A percentile compares a stretch with the other conserved stretches of the same genome.
Evolutionary conservation across 2,113 vertebrate genomes (phyloP).

Genomic region (Saimiri boliviensis): DNA sequence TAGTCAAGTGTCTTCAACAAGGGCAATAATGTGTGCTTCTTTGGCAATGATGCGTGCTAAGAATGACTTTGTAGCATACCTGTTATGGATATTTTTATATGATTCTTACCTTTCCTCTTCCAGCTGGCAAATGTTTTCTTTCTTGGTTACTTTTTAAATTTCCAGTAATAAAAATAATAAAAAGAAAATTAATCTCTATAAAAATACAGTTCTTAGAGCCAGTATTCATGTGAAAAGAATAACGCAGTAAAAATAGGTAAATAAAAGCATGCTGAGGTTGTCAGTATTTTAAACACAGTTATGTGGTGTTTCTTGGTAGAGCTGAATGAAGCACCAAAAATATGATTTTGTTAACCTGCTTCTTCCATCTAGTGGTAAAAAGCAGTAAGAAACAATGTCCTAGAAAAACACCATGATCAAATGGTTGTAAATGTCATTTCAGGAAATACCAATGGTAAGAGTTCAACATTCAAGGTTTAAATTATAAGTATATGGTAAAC

Average conservation of each 20-base stretch:
- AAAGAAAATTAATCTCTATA: background rate
- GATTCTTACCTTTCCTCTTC: conserved; percentile 17
- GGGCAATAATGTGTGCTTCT: background rate
- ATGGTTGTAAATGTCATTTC: conserved; percentile 30
- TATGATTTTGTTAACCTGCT: conserved; percentile 82
- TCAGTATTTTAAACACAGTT: conserved; percentile 37
- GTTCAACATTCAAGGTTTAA: background rate
- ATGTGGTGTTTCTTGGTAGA: conserved; percentile 30
- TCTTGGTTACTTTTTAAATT: conserved; percentile 14
- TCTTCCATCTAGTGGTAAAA: conserved; percentile 88
- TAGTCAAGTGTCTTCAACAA: background rate
- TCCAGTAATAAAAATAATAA: conserved; percentile 1
- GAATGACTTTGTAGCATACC: background rate
- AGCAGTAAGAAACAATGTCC: conserved; percentile 78
- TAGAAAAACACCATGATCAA: background rate
- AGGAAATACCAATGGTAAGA: background rate
- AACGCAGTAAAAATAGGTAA: background rate
- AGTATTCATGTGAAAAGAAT: conserved; percentile 38
- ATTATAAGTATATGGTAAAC: background rate
- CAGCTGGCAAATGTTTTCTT: background rate
- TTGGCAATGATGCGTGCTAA: background rate
- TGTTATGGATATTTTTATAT: background rate
- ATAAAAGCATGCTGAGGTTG: conserved; percentile 14
- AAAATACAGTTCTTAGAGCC: background rate
- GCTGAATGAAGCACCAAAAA: conserved; percentile 48